These are phyloP conservation scores for Zonotrichia albicollis DNA, from an alignment of 2,797 vertebrate genomes.

Conservation along the genomic window DNA sequence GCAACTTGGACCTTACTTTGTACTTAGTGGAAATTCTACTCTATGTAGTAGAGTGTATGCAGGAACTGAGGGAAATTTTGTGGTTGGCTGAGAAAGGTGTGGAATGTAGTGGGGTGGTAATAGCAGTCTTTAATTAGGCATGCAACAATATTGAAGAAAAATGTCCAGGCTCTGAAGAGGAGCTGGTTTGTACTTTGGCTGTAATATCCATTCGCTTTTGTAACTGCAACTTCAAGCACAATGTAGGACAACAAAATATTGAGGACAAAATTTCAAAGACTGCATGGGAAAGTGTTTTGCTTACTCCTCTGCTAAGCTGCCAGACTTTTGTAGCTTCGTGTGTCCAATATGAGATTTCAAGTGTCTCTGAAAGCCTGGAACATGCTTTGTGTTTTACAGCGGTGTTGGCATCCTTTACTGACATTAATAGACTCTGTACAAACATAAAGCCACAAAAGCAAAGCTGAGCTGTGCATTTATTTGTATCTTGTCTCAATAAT, in stretches of 20 bases:
- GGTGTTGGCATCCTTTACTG: background rate
- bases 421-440: background rate
- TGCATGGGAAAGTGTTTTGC: background rate
- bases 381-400: background rate
- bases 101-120: background rate
- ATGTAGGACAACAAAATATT: background rate
- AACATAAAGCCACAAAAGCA: background rate
- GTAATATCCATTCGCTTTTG: background rate
- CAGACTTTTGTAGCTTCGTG: background rate
- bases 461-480: background rate
- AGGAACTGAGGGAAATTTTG: background rate
- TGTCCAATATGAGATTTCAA: background rate
- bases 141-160: background rate
- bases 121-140: background rate
- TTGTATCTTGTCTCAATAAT: background rate
- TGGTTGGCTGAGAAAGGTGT: background rate
- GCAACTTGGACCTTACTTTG: background rate
- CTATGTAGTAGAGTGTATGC: background rate
- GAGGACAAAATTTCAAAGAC: background rate
- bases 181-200: background rate
- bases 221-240: background rate
- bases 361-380: background rate
- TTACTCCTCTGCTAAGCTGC: background rate
- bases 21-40: background rate
- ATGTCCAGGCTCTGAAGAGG: background rate